These are phyloP conservation scores for Magallana gigas DNA, from an alignment of 1,140 invertebrate species.

Conservation along the genomic window DNA sequence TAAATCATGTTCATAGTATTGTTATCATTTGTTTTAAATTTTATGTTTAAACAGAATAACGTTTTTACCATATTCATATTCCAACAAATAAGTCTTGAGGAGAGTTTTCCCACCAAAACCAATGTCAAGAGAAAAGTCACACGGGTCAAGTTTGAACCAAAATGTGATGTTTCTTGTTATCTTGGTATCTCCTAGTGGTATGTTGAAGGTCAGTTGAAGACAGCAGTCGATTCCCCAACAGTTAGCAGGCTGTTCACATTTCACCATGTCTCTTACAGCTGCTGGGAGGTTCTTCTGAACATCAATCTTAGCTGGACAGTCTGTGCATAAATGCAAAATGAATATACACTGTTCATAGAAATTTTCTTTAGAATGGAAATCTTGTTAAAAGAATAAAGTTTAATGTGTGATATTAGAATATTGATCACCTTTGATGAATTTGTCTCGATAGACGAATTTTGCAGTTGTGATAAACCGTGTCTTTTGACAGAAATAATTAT, in stretches of 20 bases:
- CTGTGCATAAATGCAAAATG: conserved; percentile 28
- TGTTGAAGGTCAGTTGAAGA: conserved; percentile 53
- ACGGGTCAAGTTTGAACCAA: conserved; percentile 59
- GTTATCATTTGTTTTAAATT: too few relatives aligned
- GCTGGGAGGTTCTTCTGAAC: conserved; percentile 53
- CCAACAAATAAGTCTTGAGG: conserved; percentile 26
- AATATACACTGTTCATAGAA: too few relatives aligned
- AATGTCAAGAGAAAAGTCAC: conserved; percentile 57
- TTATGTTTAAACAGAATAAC: too few relatives aligned
- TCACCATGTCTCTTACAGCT: conserved; percentile 49
- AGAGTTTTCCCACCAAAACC: conserved; percentile 57
- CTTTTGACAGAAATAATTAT: too few relatives aligned
- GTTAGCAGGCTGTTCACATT: conserved; percentile 59
- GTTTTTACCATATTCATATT: conserved; percentile 54
- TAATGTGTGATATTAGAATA: too few relatives aligned
- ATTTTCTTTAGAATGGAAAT: too few relatives aligned
- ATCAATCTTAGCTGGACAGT: conserved; percentile 60
- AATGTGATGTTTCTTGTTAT: conserved; percentile 51
- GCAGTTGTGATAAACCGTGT: too few relatives aligned
- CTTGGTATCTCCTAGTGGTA: conserved; percentile 58
- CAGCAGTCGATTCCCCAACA: conserved; percentile 66
- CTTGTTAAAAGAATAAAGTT: too few relatives aligned
- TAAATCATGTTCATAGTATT: too few relatives aligned
- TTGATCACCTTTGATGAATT: too few relatives aligned
- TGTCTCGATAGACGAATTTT: too few relatives aligned